A percentile compares a stretch with the other conserved stretches of the same genome.
These are phyloP conservation scores for Mesochorus sp. DNA, from an alignment of 2,888 invertebrate genomes.

Conservation along the genomic window DNA sequence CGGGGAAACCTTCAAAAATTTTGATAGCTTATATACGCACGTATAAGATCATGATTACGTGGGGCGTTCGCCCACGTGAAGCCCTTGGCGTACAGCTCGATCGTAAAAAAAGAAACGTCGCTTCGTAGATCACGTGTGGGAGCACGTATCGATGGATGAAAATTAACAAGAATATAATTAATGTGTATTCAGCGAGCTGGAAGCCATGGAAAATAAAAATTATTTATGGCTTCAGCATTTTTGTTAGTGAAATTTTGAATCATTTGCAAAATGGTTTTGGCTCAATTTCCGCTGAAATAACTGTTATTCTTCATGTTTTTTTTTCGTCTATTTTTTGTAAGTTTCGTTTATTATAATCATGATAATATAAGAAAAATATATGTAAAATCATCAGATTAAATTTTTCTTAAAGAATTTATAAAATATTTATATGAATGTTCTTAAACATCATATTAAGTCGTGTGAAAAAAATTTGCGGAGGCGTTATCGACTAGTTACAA, in stretches of 20 bases:
- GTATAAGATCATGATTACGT: background rate
- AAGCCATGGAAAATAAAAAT: conserved; percentile 64
- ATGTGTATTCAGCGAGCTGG: conserved; percentile 1
- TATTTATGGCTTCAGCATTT: conserved; percentile 25
- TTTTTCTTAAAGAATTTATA: too few species aligned
- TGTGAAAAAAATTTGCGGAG: too few species aligned
- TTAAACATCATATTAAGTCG: too few species aligned
- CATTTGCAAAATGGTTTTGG: background rate
- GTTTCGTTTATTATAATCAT: background rate
- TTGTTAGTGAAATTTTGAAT: conserved; percentile 15
- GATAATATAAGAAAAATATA: too few species aligned
- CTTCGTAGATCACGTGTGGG: conserved; percentile 4
- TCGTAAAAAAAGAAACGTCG: background rate
- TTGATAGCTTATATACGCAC: background rate
- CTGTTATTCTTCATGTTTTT: too few species aligned
- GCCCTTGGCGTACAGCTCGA: background rate
- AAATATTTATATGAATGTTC: too few species aligned
- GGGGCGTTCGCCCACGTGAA: background rate
- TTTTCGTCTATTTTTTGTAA: background rate
- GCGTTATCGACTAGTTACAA: too few species aligned
- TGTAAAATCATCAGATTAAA: too few species aligned
- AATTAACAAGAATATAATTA: conserved; percentile 11
- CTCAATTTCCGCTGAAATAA: background rate
- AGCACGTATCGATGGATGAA: background rate
- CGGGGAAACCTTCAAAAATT: conserved; percentile 21